phyloP scores from a whole-genome alignment of 2,888 invertebrate species.

The Plusia festucae region DNA sequence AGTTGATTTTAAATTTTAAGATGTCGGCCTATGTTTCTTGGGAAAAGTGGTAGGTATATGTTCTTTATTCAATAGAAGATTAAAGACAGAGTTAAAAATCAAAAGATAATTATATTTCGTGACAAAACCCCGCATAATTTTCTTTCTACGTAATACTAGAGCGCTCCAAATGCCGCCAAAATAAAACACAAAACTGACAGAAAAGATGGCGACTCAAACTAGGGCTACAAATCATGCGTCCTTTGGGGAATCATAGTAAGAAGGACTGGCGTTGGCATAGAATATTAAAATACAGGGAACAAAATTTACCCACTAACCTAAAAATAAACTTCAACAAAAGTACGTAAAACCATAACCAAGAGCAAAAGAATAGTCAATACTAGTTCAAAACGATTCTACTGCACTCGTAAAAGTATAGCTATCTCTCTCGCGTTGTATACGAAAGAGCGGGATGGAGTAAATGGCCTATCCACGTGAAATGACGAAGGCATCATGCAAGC shows the following conservation, averaged over 20 bases:
- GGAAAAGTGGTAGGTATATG: no score
- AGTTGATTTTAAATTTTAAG: no score
- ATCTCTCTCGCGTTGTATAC: conserved; percentile 10
- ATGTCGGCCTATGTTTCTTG: no score
- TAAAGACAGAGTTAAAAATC: background rate
- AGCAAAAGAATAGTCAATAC: conserved; percentile 19
- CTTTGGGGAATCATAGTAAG: background rate
- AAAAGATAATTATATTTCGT: background rate
- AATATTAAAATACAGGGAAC: background rate
- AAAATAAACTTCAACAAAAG: background rate
- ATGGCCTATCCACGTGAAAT: conserved; percentile 30
- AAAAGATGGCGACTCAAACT: background rate
- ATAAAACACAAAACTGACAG: background rate
- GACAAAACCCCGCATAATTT: background rate
- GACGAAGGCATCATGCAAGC: conserved; percentile 47
- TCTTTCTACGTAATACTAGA: background rate
- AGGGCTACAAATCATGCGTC: background rate
- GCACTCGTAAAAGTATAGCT: conserved; percentile 32
- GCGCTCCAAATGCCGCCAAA: no score
- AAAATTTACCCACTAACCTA: background rate
- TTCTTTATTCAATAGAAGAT: background rate
- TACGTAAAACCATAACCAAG: conserved; percentile 23
- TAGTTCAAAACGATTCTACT: conserved; percentile 30
- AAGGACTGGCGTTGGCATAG: background rate
- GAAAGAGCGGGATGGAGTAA: conserved; percentile 15